Base-by-base conservation (phyloP, 2,888 invertebrate species). In the Sphecodes monilicornis region DNA sequence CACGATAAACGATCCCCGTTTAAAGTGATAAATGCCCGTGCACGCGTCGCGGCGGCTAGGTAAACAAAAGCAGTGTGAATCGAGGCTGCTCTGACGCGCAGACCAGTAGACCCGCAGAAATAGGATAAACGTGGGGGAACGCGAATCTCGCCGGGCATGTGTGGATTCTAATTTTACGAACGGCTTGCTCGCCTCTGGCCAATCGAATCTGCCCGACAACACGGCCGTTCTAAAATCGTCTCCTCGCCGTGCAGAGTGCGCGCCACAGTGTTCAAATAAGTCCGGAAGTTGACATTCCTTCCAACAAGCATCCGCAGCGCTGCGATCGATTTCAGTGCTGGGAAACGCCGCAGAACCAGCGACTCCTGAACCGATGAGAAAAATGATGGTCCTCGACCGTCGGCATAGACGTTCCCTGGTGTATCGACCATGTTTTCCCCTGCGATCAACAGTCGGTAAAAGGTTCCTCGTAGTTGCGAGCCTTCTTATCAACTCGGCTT, bases 131-230 rank as follows among this genome's bases (percentile, higher is more conserved):
- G 84, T 80, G 68, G 72, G 76, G 43, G 88, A 88, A 89, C 69
- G 88, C 83, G 84, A 90, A 86, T 83, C 86, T 82, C 85, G 90
- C 74, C 60, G 75, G 75, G 83, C 82, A 86, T 75, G 85, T 76
- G 75, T 77, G 16, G 78, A 60, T 86, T 92, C 91, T 92, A 92
- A 92, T 88, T 91, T 91, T 91, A 92, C 75, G 39, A 82, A 80
- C 78, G 80, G 79, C 41, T 68, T 74, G 78, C 82, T 91, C 90
- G 92, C 91, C 91, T 89, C 80, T 86, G 82, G 64, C 64, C 29
- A 64, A 32, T 75, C 78, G 89, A 87, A 89, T 86, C 82, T 82
- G 36, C 73, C 77, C 82, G 70, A 80, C 88, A 73, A 76, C 75
- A 66, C 75, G 82, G 74, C 26, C 68, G 78, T 82, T 76, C 86